These are phyloP conservation scores for Ascidia mentula DNA, from an alignment of 23 tunicate genomes.

Conservation along the genomic window DNA sequence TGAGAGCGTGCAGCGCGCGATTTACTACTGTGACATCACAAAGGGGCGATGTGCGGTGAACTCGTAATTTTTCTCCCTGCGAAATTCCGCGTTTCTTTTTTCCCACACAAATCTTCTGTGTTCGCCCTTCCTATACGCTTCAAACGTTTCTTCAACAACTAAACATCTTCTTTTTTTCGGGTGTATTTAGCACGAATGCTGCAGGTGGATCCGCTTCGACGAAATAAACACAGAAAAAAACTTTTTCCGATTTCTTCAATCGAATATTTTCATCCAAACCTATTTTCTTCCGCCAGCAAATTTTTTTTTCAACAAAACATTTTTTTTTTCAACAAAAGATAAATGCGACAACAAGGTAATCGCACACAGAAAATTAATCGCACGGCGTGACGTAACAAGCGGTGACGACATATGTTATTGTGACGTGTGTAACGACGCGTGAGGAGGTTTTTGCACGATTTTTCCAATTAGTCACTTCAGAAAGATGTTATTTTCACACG, in stretches of 20 bases:
- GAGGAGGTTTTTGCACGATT: neutral
- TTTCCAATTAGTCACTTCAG: neutral
- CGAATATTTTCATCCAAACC: too few relatives aligned
- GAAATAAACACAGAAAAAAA: too few relatives aligned
- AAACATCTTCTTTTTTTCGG: too few relatives aligned
- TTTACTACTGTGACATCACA: slow-evolving; percentile 3
- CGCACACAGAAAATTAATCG: slow-evolving; percentile 6
- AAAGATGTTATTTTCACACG: neutral
- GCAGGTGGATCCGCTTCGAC: too few relatives aligned
- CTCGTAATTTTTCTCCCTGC: slow-evolving; percentile 11
- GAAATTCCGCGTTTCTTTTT: neutral
- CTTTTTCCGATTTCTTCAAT: too few relatives aligned
- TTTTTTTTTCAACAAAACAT: too few relatives aligned
- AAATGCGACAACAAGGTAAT: too few relatives aligned
- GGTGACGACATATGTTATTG: slow-evolving; percentile 24
- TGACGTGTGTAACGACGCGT: slow-evolving; percentile 12
- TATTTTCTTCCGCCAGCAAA: too few relatives aligned
- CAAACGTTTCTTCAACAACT: too few relatives aligned
- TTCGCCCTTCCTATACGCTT: too few relatives aligned
- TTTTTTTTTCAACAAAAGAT: too few relatives aligned
- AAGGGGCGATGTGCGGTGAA: neutral
- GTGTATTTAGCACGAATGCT: too few relatives aligned
- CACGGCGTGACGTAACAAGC: slow-evolving; percentile 22
- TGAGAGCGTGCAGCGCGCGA: neutral
- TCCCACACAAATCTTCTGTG: slow-evolving; percentile 7